Evolutionary conservation across 2,888 invertebrate genomes (phyloP), one percentile per base, ranked within the genome.

Genomic region (Phragmatobia fuliginosa): DNA sequence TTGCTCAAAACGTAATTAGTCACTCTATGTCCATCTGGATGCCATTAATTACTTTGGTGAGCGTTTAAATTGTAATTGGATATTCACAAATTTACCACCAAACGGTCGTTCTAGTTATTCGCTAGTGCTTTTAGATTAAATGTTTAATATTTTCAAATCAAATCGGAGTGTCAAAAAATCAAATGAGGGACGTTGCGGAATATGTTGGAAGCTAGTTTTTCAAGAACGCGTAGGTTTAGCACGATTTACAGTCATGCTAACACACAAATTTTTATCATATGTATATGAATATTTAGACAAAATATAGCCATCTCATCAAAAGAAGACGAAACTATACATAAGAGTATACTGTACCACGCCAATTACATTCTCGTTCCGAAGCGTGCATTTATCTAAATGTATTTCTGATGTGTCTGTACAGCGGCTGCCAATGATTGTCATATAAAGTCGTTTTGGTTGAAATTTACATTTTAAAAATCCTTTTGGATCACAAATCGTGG

Each of bases 361-460:
- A 62, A 67, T 67, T 62, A 67, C 21, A 38, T 56, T 18, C n/a
- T 62, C 63, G 68, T 63, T 52, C 49, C 14, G 61, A 56, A 60
- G 41, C 33, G 60, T 45, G 63, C 67, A 66, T 73, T 73, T 81
- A 76, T 67, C 79, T 76, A 72, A 79, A 79, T 79, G 81, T 78
- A 64, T 79, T 78, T 79, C 61, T 78, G 79, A 81, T 78, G 81
- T 66, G 28, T 28, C 16, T 14, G 28, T 62, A 25, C 70, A 68
- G 66, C 31, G 28, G 33, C 61, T 28, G 31, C 11, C 41, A 49
- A 56, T 56, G 1, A 56, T n/a, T 52, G 56, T 25, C 49, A 32
- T 60, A 32, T 33, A 52, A 21, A 52, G 38, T 33, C 32, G 67
- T 52, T 49, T 60, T 52, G 52, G 33, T 5, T 10, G 2, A n/a